Evolutionary conservation across 2,797 vertebrate species (phyloP), one percentile per base, ranked within the genome.

Genomic region (Cossypha niveicapilla): DNA sequence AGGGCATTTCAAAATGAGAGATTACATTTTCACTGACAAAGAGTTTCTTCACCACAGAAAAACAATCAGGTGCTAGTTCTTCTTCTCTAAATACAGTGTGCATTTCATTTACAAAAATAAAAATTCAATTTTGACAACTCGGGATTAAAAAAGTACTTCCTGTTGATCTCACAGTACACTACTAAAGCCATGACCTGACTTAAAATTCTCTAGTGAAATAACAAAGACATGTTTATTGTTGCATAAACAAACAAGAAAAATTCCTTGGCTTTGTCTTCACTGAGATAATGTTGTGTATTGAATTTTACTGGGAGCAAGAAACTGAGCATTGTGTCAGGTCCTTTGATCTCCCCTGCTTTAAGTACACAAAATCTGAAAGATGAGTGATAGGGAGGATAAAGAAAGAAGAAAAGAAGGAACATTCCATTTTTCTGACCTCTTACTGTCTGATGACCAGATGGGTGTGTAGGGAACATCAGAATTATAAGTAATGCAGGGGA

Each of bases 211-310:
- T 44, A 65, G 88, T 80, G 68, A 87, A 85, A 80, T 24, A 89
- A 89, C 50, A 74, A 91, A 85, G 81, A 76, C 0, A 4, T 66
- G 67, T 83, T 94, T 91, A 87, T 86, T 9, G 0, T 42, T 86
- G 50, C 11, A 80, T 63, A 91, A 96, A 88, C 71, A 93, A 94
- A 82, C 86, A 86, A 54, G 58, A 89, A 65, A 85, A 87, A 92
- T 61, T 88, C 78, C 78, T 89, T 94, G 88, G 63, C 78, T 96
- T 96, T 96, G 88, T 94, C 88, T 68, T 92, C 63, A 25, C 58
- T 47, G 44, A 68, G 90, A 89, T 89, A 91, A 89, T 0, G 8
- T 5, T 67, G 90, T 71, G 18, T 87, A 89, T 74, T 19, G 9
- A 87, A 86, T 77, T 95, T 72, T 88, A 70, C 88, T 65, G 39